These are phyloP conservation scores for Tympanuchus pallidicinctus DNA, from an alignment of 2,113 vertebrate species.

Conservation along the genomic window DNA sequence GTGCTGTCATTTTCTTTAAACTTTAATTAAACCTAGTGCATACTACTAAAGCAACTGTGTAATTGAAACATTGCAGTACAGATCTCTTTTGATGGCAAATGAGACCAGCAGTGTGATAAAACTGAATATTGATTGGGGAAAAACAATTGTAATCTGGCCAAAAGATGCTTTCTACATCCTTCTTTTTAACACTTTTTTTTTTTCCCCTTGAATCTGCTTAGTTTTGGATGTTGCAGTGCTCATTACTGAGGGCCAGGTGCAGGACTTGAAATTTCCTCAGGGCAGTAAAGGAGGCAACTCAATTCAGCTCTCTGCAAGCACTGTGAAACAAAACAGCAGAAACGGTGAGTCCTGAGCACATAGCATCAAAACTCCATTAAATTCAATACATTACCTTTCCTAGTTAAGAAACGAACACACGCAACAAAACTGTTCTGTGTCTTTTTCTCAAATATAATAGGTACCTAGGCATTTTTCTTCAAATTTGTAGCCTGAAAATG, in stretches of 20 bases:
- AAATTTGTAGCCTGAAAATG: not conserved
- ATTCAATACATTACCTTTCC: not conserved
- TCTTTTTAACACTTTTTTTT: not conserved
- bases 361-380: not conserved
- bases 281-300: conserved; percentile 91
- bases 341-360: conserved; percentile 85
- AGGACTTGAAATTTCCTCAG: conserved; percentile 97
- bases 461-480: not conserved
- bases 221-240: conserved; percentile 97
- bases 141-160: not conserved
- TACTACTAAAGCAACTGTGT: not conserved
- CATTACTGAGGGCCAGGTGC: conserved; percentile 96
- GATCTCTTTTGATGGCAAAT: not conserved
- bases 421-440: not conserved
- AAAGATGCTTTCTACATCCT: not conserved
- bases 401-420: conserved; percentile 9
- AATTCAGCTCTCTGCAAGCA: conserved; percentile 96
- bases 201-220: conserved; percentile 63
- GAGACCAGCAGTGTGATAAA: not conserved
- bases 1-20: conserved; percentile 15
- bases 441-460: not conserved
- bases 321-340: conserved; percentile 97
- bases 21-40: not conserved
- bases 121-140: not conserved
- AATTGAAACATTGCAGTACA: not conserved